These are phyloP conservation scores for Emydura subglobosa DNA, from an alignment of 2,113 vertebrate genomes.

Conservation along the genomic window DNA sequence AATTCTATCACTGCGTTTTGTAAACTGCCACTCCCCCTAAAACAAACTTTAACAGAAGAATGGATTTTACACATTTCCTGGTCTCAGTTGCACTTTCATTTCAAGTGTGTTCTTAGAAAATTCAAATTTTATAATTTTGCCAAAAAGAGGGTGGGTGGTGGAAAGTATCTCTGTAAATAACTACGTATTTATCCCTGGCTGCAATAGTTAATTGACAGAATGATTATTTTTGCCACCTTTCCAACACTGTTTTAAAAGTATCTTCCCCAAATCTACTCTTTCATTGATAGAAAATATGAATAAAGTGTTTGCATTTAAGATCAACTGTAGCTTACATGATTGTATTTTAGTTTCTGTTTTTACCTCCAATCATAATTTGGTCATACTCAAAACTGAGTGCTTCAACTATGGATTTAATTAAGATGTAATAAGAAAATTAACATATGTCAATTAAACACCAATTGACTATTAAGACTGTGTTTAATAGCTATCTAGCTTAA, in stretches of 20 bases:
- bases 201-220: neutral
- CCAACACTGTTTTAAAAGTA: slow-evolving; percentile 16
- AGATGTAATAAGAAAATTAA: slow-evolving; percentile 60
- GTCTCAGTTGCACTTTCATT: neutral
- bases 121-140: neutral
- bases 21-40: neutral
- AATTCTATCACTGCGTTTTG: neutral
- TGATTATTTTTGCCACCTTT: neutral
- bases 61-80: neutral
- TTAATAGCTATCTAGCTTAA: slow-evolving; percentile 52
- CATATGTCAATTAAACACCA: slow-evolving; percentile 42
- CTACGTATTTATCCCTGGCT: neutral
- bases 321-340: neutral
- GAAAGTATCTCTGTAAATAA: neutral
- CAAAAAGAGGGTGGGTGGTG: accelerated
- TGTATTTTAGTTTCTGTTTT: neutral
- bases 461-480: slow-evolving; percentile 6
- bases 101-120: neutral
- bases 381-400: slow-evolving; percentile 49
- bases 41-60: neutral
- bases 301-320: neutral
- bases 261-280: slow-evolving; percentile 4
- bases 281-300: neutral
- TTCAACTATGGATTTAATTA: slow-evolving; percentile 27
- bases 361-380: slow-evolving; percentile 29